phyloP scores from a whole-genome alignment of 2,113 vertebrate species.

The Climacteris rufus region DNA sequence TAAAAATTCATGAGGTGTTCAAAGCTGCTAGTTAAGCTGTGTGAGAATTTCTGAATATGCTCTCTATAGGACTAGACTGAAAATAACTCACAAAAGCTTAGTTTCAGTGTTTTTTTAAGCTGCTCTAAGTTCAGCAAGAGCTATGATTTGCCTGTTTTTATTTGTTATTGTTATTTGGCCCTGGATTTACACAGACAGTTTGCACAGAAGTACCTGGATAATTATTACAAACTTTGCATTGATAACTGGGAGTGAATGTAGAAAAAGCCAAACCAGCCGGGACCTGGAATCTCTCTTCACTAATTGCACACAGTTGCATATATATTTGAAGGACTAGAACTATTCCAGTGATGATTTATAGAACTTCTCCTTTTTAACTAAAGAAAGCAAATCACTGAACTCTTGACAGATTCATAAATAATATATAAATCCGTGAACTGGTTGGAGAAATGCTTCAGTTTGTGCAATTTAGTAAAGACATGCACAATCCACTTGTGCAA shows the following conservation, averaged over 20 bases:
- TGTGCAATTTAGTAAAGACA: neutral
- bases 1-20: constrained; percentile 48
- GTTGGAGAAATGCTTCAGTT: neutral
- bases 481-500: neutral
- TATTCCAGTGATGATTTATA: neutral
- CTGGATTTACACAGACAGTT: neutral
- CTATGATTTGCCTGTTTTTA: neutral
- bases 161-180: neutral
- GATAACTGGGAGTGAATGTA: neutral
- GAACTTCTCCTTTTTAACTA: neutral
- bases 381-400: neutral
- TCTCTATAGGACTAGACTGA: constrained; percentile 2
- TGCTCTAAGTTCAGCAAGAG: neutral
- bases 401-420: neutral
- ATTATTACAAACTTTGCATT: neutral
- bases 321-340: neutral
- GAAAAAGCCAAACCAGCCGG: neutral
- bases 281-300: neutral
- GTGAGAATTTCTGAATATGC: constrained; percentile 4
- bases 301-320: neutral
- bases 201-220: neutral
- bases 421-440: neutral
- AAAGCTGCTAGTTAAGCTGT: neutral
- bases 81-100: constrained; percentile 14
- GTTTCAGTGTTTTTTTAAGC: neutral